Base-by-base conservation (phyloP, 53 echinoderm and acorn worm genomes). In the Crossaster papposus region DNA sequence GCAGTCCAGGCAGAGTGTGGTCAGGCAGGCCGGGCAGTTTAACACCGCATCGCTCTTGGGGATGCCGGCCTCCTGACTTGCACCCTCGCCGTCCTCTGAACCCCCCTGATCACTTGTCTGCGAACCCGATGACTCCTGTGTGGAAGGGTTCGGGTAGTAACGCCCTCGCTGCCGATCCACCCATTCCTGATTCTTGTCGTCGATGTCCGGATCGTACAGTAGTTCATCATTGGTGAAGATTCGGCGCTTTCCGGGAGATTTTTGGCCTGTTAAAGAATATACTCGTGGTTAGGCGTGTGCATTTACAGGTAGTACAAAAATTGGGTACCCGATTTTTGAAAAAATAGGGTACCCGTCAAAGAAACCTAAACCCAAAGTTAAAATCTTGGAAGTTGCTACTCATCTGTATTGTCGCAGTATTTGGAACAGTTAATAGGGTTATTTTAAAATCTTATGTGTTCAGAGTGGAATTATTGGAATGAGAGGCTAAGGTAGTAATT, bases 21-120 rank as follows among this genome's bases (percentile, higher is more conserved):
- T 95, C 92, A 99, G 81, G 74, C 99, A 99, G 1, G 99, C 99
- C 17, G 99, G 99, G 77, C 99, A 99, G 95, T 96, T 99, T 77
- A 99, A 58, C 33, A 99, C 86, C 18, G 99, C 99, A 71, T 99
- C 99, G 44, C 93, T 95, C 68, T 90, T 89, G n/a, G 81, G 73
- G 79, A 84, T 79, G 89, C 26, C 36, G 7, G 12, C 52, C 58
- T 28, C 72, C 53, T 52, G 32, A 29, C 18, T 65, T 70, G 44
- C n/a, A 23, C 79, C 33, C 30, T 79, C 53, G 23, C 24, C 37
- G 36, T 86, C 74, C 50, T 79, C 73, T 54, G 80, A 44, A 44
- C 65, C 20, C n/a, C 65, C 30, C 24, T 32, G 1, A 30, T 80
- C 28, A 32, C 64, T 36, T 51, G 29, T 29, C 81, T 55, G 72